Conservation (phyloP, 2,797 vertebrate species). For the Muscicapa comitata region DNA sequence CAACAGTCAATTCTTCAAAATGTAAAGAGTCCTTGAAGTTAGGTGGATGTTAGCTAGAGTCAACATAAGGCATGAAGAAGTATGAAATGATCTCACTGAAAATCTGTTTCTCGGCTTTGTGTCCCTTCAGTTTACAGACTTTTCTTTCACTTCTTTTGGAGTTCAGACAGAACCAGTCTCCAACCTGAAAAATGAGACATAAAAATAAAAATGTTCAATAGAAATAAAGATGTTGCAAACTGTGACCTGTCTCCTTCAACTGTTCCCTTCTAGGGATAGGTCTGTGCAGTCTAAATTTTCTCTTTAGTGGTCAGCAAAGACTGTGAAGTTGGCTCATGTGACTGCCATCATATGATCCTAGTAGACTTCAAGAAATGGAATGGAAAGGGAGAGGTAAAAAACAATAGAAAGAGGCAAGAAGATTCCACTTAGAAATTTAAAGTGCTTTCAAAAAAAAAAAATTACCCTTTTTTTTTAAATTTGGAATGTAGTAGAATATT, state of each 20-base stretch:
- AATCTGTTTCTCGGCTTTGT: neutral
- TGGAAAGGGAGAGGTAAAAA: neutral
- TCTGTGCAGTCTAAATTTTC: neutral
- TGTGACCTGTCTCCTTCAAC: neutral
- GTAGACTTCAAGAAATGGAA: neutral
- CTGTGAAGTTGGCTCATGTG: neutral
- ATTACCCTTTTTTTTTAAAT: fast-evolving
- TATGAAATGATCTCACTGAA: neutral
- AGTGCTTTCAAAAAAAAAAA: neutral
- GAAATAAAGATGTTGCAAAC: neutral
- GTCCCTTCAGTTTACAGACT: neutral
- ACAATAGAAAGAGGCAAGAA: neutral
- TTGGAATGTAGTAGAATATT: neutral
- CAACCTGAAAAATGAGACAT: neutral
- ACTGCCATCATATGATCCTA: neutral
- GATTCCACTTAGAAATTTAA: neutral
- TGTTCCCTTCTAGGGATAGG: neutral
- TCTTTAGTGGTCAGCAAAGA: neutral
- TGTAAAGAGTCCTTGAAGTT: neutral
- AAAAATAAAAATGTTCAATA: neutral
- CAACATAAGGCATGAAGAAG: neutral
- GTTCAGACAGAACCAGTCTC: neutral
- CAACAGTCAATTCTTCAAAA: neutral
- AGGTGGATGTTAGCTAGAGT: neutral
- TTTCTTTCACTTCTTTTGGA: neutral